Base-by-base conservation (phyloP, 2,113 vertebrate species). In the Vidua chalybeata region DNA sequence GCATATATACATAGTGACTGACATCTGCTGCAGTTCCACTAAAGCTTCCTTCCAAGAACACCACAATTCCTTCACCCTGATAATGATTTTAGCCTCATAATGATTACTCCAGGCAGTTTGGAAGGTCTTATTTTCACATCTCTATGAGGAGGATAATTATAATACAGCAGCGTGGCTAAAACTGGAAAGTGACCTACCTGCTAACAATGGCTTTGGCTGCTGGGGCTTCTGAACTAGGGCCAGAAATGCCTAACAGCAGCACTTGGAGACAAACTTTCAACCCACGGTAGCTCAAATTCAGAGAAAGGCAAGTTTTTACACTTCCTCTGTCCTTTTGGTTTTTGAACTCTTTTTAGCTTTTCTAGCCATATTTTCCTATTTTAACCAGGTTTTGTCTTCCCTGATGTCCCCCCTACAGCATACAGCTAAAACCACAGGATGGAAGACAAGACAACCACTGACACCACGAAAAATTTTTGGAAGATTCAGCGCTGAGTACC, bases 121-220 rank as follows among this genome's bases (percentile, higher is more conserved):
- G 51, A 95, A 83, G 12, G 39, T 56, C 73, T 78, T 81, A 93
- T 81, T 96, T 93, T 63, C 92, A 59, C 76, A 66, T 86, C 82
- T 62, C 68, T 63, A 27, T 75, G 14, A 52, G 68, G 10, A 90
- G 49, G 76, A 95, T 93, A 96, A 94, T 96, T 96, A 96, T 19
- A 86, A 90, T 71, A 75, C 30, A 75, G 82, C 58, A 93, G 51
- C 0, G 0, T 6, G 10, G 74, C 90, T 96, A 94, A 92, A 97
- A 94, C 7, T 71, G 83, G 96, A 95, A 96, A 86, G 61, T 94
- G 94, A 96, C 61, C 61, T 83, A 90, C 56, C 90, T 74, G 72
- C 85, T 92, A 90, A 88, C 85, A 84, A 77, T 22, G 84, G 87
- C 82, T 87, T 73, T 71, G 82, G 63, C 72, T 51, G 71, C 35